Base-by-base conservation (phyloP, 2,888 invertebrate species). In the Synergus japonicus region DNA sequence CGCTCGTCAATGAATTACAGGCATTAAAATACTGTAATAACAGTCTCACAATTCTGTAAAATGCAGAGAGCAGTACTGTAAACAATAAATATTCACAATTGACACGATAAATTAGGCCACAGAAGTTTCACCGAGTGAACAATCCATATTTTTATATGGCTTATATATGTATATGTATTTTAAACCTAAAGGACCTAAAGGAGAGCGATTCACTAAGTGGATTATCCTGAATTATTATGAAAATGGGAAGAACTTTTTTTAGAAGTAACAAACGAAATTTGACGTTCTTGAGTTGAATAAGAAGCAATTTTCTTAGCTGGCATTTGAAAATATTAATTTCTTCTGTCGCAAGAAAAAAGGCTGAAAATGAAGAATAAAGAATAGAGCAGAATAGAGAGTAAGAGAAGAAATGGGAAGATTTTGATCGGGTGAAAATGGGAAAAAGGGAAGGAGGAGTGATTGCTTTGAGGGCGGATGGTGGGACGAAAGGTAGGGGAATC, bases 401-500 rank as follows among this genome's bases (percentile, higher is more conserved):
- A 78, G 77, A 65, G 22, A 22, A 22, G 22, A 81, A 79, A 83
- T 79, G 78, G 80, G 49, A 37, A 58, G 64, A 37, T 41, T 58
- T 67, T 65, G 60, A 58, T 69, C 63, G 63, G 46, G 67, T 54
- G 69, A 65, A 76, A 80, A 79, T 77, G 66, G 58, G 60, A 15
- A 12, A 73, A 76, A 80, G 46, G 66, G 67, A 78, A 76, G 80
- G 77, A 81, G 37, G 78, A 69, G 73, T 65, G 76, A 79, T 67
- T 77, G 76, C 73, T 79, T 82, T 77, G 84, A 85, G 78, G 83
- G 85, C 76, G 79, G 77, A 58, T 83, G 84, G 83, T 54, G 76
- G 76, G 76, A 79, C 77, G 85, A 85, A 86, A 85, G 83, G 82
- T 81, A 83, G 82, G 83, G 85, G 82, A 79, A 85, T 91, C 90